A percentile compares a stretch with the other conserved stretches of the same genome.
Evolutionary conservation across 2,888 invertebrate genomes (phyloP).

Genomic region (Andrena chrysosceles): DNA sequence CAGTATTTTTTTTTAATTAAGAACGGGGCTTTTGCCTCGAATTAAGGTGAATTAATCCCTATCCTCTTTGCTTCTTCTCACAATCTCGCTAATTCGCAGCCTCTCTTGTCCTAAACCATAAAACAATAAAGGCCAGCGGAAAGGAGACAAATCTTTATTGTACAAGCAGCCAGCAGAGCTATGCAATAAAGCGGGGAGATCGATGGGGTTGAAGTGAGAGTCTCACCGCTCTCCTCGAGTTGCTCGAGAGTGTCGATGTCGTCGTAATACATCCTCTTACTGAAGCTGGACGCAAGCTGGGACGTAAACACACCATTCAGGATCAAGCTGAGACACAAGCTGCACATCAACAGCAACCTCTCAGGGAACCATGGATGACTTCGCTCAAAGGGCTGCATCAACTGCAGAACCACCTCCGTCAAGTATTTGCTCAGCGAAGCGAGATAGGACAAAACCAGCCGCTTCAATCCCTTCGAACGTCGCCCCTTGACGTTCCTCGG

Average conservation of each 20-base stretch:
- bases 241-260: conserved; percentile 61
- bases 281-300: conserved; percentile 63
- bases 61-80: too few species aligned
- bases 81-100: not conserved
- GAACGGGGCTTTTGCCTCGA: too few species aligned
- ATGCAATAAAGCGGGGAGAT: not conserved
- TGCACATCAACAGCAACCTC: conserved; percentile 58
- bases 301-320: conserved; percentile 65
- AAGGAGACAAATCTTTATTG: not conserved
- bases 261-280: conserved; percentile 49
- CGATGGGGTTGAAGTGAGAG: not conserved
- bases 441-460: not conserved
- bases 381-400: conserved; percentile 34
- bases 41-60: too few species aligned
- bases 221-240: conserved; percentile 57
- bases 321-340: conserved; percentile 59
- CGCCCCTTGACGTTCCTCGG: not conserved
- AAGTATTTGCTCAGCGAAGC: conserved; percentile 20
- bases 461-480: not conserved
- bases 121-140: too few species aligned
- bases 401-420: conserved; percentile 45
- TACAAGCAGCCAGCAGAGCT: not conserved
- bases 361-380: conserved; percentile 29
- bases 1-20: too few species aligned
- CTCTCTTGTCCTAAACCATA: too few species aligned